Evolutionary conservation across 2,113 vertebrate genomes (phyloP), one percentile per base, ranked within the genome.

Genomic region (Nerophis ophidion): DNA sequence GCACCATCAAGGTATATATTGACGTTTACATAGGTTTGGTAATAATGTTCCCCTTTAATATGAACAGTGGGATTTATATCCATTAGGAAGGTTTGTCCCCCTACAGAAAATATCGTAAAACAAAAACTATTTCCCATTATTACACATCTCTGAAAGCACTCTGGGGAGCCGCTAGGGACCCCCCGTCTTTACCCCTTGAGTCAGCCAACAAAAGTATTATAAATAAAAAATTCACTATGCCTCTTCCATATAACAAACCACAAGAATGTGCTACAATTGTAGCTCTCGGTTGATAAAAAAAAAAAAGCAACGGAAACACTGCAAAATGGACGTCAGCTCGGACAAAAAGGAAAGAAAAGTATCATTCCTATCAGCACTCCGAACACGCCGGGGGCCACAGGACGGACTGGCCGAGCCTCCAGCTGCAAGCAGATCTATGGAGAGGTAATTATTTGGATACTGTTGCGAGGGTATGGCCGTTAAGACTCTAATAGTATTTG

Each of bases 401-500:
- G 12, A 34, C 46, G 36, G 12, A 26, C 42, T n/a, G 7, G 62
- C 60, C 48, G 63, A 61, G 64, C 38, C 65, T 54, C 38, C 13
- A 51, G 61, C 62, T 48, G 47, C 53, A 9, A 58, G 46, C 68
- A 73, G 67, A 74, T 73, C 72, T 58, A 62, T 38, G 49, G 66
- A 61, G 46, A 77, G 71, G 72, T 72, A 67, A 72, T 80, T 69
- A 78, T 87, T 75, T 84, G 60, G 66, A 75, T 62, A 55, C 68
- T 60, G 72, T 63, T 79, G 68, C 33, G 19, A 65, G 63, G 71
- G 72, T 68, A 79, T 70, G 72, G 68, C 72, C 57, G 76, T 69
- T 68, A 59, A 68, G 59, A 74, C 64, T 63, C 64, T 77, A 83
- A 81, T 66, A 51, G 44, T 81, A 66, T 82, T 84, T 83, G 74